A percentile compares a stretch with the other conserved stretches of the same genome.
These are phyloP conservation scores for Drosophila watanabei DNA, from an alignment of 1,140 invertebrate genomes.

Conservation along the genomic window DNA sequence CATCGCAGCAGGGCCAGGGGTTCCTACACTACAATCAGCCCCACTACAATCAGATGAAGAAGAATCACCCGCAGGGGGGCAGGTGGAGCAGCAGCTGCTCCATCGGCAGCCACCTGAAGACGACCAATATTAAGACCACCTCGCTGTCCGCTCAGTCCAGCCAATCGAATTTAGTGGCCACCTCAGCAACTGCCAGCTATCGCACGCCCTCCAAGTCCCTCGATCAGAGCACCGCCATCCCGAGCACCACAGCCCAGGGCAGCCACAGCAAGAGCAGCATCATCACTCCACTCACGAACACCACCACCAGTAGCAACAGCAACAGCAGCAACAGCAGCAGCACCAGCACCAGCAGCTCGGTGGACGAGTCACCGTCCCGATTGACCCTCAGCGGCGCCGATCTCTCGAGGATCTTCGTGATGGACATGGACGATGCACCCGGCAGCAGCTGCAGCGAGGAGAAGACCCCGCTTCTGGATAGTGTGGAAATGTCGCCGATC, in stretches of 20 bases:
- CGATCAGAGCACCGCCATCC: constrained; percentile 58
- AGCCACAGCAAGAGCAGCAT: constrained; percentile 17
- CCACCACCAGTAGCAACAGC: constrained; percentile 36
- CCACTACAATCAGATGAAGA: constrained; percentile 35
- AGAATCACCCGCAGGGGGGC: constrained; percentile 30
- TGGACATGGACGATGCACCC: constrained; percentile 77
- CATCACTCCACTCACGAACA: constrained; percentile 21
- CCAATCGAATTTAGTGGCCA: constrained; percentile 80
- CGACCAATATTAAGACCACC: constrained; percentile 85
- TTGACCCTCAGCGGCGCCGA: constrained; percentile 73
- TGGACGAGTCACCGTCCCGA: constrained; percentile 77
- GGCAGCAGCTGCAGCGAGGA: constrained; percentile 80
- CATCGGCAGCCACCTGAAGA: constrained; percentile 76
- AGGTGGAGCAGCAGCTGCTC: constrained; percentile 82
- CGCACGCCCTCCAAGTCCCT: constrained; percentile 72
- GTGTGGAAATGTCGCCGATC: constrained; percentile 85
- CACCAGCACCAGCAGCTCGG: constrained; percentile 62
- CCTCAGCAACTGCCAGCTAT: constrained; percentile 61
- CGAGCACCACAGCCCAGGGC: constrained; percentile 24
- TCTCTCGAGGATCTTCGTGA: constrained; percentile 79
- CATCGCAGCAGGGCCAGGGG: constrained; percentile 31
- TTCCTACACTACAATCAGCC: constrained; percentile 32
- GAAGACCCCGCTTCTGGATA: constrained; percentile 83
- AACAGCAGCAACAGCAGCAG: constrained; percentile 44
- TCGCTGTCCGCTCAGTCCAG: constrained; percentile 79